Evolutionary conservation across 2,888 invertebrate species (phyloP), one percentile per base, ranked within the genome.

Genomic region (Lobophora halterata): DNA sequence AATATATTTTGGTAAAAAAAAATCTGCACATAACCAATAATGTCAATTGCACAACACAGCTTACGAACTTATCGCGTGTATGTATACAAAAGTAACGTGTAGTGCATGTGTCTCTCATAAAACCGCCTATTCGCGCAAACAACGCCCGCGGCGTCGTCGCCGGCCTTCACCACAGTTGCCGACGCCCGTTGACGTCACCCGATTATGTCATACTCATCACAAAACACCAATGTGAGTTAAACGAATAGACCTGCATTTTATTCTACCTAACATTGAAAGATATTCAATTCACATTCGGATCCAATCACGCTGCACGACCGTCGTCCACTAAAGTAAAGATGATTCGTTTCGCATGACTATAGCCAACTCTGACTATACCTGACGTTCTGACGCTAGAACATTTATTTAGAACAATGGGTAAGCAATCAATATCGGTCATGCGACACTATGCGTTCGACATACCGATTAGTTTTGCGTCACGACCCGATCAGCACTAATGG

Each of bases 151-250:
- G 36, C 40, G 40, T 33, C 27, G 57, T 50, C 69, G 78, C 58
- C 74, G 83, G 82, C 86, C 85, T 85, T 83, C 85, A 77, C 61
- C 57, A 58, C 65, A 61, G 71, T 70, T 72, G 77, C 73, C 78
- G 78, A 72, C 82, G 80, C 81, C 79, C 75, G 80, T 47, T 86
- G 85, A 86, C 86, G 86, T 83, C 82, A 86, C 55, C 69, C 40
- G 80, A 78, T 86, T 86, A 85, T 86, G 82, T 86, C 86, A 86
- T 82, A 60, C 71, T n/a, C 62, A 66, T 58, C 61, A 65, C 63
- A 64, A 32, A 36, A 49, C 55, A 21, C 10, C 23, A 32, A 13
- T 54, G 67, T 66, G 59, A 64, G 59, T 61, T 61, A 60, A 55
- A 61, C 63, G 61, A 71, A 68, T 62, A 55, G 56, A 71, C 64